phyloP scores from a whole-genome alignment of 2,888 invertebrate species.

The Coleophora flavipennella region DNA sequence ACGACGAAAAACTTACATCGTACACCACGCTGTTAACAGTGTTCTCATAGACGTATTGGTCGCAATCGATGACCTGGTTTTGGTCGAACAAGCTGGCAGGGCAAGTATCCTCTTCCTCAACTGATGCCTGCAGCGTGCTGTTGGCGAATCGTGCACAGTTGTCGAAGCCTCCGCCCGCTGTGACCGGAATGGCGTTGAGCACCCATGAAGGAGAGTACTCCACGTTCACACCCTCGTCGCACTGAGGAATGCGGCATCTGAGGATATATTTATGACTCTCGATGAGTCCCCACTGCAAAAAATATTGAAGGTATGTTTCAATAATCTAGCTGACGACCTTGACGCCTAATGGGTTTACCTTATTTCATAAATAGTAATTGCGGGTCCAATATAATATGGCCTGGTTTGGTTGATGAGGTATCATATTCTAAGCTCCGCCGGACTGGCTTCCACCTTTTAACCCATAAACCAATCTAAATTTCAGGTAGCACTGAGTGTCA shows the following conservation, averaged over 20 bases:
- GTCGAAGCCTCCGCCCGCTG: conserved; percentile 31
- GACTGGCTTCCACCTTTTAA: too few species aligned
- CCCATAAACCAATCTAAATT: too few species aligned
- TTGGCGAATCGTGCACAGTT: conserved; percentile 40
- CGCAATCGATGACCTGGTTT: conserved; percentile 27
- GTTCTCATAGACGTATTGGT: conserved; percentile 45
- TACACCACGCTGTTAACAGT: conserved; percentile 45
- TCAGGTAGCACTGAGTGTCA: too few species aligned
- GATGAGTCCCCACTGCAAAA: too few species aligned
- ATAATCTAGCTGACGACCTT: too few species aligned
- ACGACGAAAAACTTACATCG: conserved; percentile 60
- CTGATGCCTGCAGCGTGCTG: conserved; percentile 16
- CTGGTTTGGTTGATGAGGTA: too few species aligned
- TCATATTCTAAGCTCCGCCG: too few species aligned
- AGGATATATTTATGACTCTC: conserved; percentile 1
- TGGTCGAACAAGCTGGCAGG: conserved; percentile 42
- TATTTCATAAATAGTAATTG: too few species aligned
- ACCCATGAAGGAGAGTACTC: conserved; percentile 43
- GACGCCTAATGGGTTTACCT: too few species aligned
- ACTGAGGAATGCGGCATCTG: conserved; percentile 49
- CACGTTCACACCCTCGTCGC: conserved; percentile 33
- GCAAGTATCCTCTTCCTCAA: conserved; percentile 26
- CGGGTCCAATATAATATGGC: too few species aligned
- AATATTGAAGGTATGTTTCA: too few species aligned
- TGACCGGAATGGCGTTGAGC: conserved; percentile 40